Evolutionary conservation across 2,888 invertebrate genomes (phyloP).

Genomic region (Drosophila buzzatii): DNA sequence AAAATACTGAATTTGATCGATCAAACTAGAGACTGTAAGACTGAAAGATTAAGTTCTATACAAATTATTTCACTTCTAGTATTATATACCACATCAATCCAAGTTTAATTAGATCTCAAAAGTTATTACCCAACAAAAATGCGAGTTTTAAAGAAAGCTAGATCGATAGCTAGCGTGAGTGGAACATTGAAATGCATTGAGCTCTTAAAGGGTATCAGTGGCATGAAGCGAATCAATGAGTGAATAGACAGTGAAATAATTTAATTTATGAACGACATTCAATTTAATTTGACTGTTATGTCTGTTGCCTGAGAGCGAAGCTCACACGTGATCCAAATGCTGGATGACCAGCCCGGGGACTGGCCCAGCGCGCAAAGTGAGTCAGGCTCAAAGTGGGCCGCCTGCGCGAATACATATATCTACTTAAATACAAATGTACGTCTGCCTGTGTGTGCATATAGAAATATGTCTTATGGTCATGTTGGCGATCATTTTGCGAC

Average conservation of each 20-base stretch:
- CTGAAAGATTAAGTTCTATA: background rate
- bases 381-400: conserved; percentile 49
- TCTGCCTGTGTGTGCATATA: background rate
- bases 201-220: conserved; percentile 18
- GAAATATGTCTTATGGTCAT: conserved; percentile 29
- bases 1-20: background rate
- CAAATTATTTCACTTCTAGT: background rate
- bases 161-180: background rate
- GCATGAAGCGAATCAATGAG: conserved; percentile 8
- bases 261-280: conserved; percentile 71
- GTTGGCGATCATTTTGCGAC: conserved; percentile 53
- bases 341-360: conserved; percentile 26
- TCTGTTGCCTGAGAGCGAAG: conserved; percentile 57
- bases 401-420: background rate
- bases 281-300: conserved; percentile 78
- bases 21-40: background rate
- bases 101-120: background rate
- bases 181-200: background rate
- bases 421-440: background rate
- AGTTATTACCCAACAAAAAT: background rate
- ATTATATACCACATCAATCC: background rate
- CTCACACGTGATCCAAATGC: conserved; percentile 73
- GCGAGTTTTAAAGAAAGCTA: background rate
- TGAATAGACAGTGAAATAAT: conserved; percentile 31
- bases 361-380: conserved; percentile 9